Base-by-base conservation (phyloP, 2,113 vertebrate genomes). In the Chitala chitala region DNA sequence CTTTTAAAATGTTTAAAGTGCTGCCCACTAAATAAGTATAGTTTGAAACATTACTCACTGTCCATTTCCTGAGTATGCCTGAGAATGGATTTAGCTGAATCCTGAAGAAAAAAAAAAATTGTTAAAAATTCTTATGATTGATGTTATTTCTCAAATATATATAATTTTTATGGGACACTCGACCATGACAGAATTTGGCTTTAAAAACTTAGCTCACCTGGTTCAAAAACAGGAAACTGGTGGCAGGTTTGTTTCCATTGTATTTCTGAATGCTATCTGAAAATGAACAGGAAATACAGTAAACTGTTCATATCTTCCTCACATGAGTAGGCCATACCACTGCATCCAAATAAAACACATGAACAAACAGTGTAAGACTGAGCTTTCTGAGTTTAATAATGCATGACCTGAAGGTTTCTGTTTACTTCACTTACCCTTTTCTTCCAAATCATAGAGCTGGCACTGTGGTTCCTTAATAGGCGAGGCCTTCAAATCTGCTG, bases 361-460 rank as follows among this genome's bases (percentile, higher is more conserved):
- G 29, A 33, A 6, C 56, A 59, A 59, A 59, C 13, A 5, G 5
- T n/a, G 24, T 10, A 29, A 1, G 4, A 6, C 26, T 26, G 31
- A 56, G 12, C 53, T 55, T 55, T 55, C n/a, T 20, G 5, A 56
- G 12, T 6, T 46, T 46, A 46, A 12, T 6, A 46, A 46, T n/a
- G 6, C 2, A 33, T 38, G 15, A 20, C 38, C 33, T 20, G 38
- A 20, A 63, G 59, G 31, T 20, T 36, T 33, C 33, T 15, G 38
- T 29, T 8, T 20, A 63, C 33, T 36, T 20, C 12, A 44, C 17
- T 15, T 48, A 26, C 26, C 13, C 22, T 48, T 53, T 75, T 66
- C 72, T 92, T 92, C 87, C 73, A 77, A 70, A 24, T 36, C 44
- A 59, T 73, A 78, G 51, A 82, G 31, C 46, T 79, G 44, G 1